Conservation (phyloP, 2,888 invertebrate genomes). For the Eilema caniola region DNA sequence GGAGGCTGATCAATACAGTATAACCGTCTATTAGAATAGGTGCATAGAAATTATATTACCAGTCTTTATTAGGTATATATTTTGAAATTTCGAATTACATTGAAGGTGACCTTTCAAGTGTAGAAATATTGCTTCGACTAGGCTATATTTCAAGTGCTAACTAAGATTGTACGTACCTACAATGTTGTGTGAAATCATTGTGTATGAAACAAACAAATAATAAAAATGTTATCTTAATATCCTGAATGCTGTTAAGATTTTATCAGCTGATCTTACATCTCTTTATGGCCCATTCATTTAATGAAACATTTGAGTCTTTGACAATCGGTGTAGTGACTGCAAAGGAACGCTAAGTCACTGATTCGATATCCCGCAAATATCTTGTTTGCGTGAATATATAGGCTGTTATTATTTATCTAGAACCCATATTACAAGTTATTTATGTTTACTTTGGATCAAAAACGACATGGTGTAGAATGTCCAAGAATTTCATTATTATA, state of each 20-base stretch:
- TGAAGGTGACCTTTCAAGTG: slow-evolving; percentile 1
- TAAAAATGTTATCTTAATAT: slow-evolving; percentile 22
- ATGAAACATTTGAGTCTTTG: slow-evolving; percentile 3
- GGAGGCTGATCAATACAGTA: no score
- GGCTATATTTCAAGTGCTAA: slow-evolving; percentile 17
- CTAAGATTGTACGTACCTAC: slow-evolving; percentile 22
- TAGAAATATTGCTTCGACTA: slow-evolving; percentile 5
- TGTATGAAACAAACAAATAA: slow-evolving; percentile 27
- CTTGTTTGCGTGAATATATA: no score
- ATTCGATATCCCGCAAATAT: not conserved
- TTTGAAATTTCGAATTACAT: not conserved
- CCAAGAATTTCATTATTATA: no score
- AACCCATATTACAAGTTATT: no score
- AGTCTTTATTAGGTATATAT: slow-evolving; percentile 11
- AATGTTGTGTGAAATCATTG: slow-evolving; percentile 36
- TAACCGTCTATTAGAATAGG: no score
- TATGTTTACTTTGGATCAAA: no score
- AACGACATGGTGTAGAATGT: not conserved
- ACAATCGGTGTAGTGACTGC: not conserved
- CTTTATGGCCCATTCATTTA: slow-evolving; percentile 37
- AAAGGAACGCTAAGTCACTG: not conserved
- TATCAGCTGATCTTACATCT: slow-evolving; percentile 40
- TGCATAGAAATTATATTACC: not conserved
- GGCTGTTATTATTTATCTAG: no score
- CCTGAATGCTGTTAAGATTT: slow-evolving; percentile 23